These are phyloP conservation scores for Trematomus loennbergii DNA, from an alignment of 2,113 vertebrate genomes.

Conservation along the genomic window DNA sequence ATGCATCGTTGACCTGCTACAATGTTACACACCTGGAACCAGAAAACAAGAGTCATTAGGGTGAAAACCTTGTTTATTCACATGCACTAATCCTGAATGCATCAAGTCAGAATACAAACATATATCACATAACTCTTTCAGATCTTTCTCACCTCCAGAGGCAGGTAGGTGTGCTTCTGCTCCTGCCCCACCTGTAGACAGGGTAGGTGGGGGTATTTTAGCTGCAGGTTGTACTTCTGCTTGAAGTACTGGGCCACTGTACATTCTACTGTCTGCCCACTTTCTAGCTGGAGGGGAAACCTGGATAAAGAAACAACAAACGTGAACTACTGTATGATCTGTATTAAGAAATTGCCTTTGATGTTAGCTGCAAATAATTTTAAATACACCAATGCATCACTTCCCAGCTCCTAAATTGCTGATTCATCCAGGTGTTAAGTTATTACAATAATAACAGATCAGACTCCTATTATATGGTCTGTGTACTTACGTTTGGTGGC, in stretches of 20 bases:
- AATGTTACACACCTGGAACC: slow-evolving; percentile 95
- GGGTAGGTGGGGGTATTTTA: slow-evolving; percentile 98
- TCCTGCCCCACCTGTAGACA: slow-evolving; percentile 99
- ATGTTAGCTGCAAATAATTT: neutral
- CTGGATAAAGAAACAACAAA: slow-evolving; percentile 72
- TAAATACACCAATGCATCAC: neutral
- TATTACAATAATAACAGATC: neutral
- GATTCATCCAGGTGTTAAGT: neutral
- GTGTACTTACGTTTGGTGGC: slow-evolving; percentile 94
- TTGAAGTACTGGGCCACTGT: slow-evolving; percentile 99
- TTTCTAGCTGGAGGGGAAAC: slow-evolving; percentile 98
- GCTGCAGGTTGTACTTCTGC: slow-evolving; percentile 98
- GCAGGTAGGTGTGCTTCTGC: slow-evolving; percentile 99
- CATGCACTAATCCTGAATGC: neutral
- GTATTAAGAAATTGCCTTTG: neutral
- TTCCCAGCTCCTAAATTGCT: neutral
- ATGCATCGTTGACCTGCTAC: slow-evolving; percentile 98
- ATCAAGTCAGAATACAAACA: neutral
- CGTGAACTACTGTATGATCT: neutral
- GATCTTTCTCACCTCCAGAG: slow-evolving; percentile 91
- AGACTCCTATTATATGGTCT: neutral
- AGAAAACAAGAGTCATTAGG: neutral
- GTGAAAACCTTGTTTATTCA: neutral
- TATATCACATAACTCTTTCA: neutral
- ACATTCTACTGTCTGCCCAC: slow-evolving; percentile 98